Evolutionary conservation across 2,888 invertebrate genomes (phyloP).

Genomic region (Philereme transversata): DNA sequence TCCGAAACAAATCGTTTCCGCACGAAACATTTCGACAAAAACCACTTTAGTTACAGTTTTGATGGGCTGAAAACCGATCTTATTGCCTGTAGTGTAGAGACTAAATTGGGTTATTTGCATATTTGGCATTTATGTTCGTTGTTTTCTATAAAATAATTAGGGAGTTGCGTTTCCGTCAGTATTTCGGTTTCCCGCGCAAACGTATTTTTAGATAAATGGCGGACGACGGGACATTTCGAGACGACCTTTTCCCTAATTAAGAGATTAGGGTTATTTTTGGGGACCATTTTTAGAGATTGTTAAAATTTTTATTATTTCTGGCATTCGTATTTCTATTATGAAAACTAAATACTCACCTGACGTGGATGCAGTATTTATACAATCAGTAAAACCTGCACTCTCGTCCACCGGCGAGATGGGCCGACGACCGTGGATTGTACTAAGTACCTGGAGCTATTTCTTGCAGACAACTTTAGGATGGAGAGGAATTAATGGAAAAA

Average conservation of each 20-base stretch:
- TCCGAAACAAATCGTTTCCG: slow-evolving; percentile 81
- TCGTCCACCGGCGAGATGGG: too few relatives aligned
- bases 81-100: slow-evolving; percentile 28
- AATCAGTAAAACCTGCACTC: too few relatives aligned
- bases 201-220: slow-evolving; percentile 58
- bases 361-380: too few relatives aligned
- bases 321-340: too few relatives aligned
- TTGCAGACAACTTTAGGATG: too few relatives aligned
- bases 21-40: slow-evolving; percentile 35
- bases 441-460: too few relatives aligned
- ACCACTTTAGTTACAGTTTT: slow-evolving; percentile 17
- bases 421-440: too few relatives aligned
- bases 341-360: too few relatives aligned
- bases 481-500: too few relatives aligned
- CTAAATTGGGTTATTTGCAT: slow-evolving; percentile 23
- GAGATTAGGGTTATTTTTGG: slow-evolving; percentile 40
- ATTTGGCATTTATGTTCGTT: slow-evolving; percentile 36
- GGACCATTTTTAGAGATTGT: not conserved
- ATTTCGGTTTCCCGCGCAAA: slow-evolving; percentile 76
- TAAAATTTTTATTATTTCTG: slow-evolving; percentile 2
- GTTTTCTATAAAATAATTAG: slow-evolving; percentile 57
- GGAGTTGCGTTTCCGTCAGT: slow-evolving; percentile 69
- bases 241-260: slow-evolving; percentile 29
- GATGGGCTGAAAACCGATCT: slow-evolving; percentile 25
- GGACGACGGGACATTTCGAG: slow-evolving; percentile 47